These are phyloP conservation scores for Ptychodera flava DNA, from an alignment of 35 echinoderm and acorn worm genomes.

Conservation along the genomic window DNA sequence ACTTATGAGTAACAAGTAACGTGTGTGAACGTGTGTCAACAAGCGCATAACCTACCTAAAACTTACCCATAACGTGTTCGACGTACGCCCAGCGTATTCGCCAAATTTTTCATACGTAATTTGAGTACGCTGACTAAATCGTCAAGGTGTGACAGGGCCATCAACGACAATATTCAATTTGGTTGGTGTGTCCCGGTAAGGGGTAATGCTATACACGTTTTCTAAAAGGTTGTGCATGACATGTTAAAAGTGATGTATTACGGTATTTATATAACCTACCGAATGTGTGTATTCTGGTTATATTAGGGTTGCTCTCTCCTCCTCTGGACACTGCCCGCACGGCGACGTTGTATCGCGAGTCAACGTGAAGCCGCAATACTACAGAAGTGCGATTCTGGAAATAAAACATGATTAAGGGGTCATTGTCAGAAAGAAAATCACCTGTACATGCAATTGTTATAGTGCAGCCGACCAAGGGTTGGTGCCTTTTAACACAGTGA, in stretches of 20 bases:
- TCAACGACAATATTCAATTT: not conserved
- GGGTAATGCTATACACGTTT: not conserved
- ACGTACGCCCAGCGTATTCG: no score
- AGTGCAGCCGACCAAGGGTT: not conserved
- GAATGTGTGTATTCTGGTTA: not conserved
- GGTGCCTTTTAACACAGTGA: not conserved
- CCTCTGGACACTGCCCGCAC: not conserved
- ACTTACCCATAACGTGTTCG: no score
- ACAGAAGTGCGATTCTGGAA: not conserved
- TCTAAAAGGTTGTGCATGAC: not conserved
- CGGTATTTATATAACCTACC: not conserved
- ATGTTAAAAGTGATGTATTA: not conserved
- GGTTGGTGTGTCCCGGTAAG: not conserved
- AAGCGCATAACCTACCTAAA: no score
- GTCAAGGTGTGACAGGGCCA: no score
- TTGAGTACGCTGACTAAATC: no score
- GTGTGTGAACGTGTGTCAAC: no score
- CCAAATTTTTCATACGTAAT: no score
- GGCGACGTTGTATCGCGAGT: not conserved
- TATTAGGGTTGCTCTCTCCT: not conserved
- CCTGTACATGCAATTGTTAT: not conserved
- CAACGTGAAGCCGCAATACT: not conserved
- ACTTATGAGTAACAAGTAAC: no score
- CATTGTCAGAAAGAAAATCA: not conserved
- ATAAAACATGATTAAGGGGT: not conserved